Conservation (phyloP, 2,113 vertebrate genomes). For the Scomber japonicus region DNA sequence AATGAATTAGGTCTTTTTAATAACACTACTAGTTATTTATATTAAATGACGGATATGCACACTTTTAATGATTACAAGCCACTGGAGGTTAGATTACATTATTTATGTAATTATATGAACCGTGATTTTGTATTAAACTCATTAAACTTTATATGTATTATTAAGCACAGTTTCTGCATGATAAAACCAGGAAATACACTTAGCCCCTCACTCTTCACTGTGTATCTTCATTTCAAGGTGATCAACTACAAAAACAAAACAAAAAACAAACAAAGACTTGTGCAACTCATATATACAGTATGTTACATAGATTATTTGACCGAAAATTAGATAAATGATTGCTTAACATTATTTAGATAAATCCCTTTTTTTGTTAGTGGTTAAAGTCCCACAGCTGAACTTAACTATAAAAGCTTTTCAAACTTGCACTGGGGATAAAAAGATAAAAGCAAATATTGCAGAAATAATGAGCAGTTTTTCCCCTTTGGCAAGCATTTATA, state of each 20-base stretch:
- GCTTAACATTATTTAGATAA: neutral
- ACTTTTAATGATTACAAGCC: neutral
- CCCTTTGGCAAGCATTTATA: neutral
- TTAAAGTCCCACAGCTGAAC: neutral
- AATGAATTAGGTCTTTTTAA: slow-evolving; percentile 6
- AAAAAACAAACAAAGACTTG: neutral
- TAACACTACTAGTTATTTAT: neutral
- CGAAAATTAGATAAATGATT: neutral
- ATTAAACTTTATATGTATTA: neutral
- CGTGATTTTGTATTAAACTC: neutral
- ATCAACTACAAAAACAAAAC: neutral
- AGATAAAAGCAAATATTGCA: slow-evolving; percentile 13
- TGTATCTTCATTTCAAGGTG: neutral
- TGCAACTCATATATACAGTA: too few relatives aligned
- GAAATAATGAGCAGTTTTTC: neutral
- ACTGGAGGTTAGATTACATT: neutral
- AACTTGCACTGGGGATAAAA: slow-evolving; percentile 10
- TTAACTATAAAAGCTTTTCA: slow-evolving; percentile 1
- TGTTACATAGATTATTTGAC: neutral
- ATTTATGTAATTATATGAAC: neutral
- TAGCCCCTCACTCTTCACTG: neutral
- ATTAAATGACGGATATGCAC: neutral
- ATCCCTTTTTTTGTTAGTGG: neutral
- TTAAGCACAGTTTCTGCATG: neutral
- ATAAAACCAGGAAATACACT: neutral